These are phyloP conservation scores for Melanotaenia maccullochi DNA, from an alignment of 2,797 vertebrate genomes.

Conservation along the genomic window DNA sequence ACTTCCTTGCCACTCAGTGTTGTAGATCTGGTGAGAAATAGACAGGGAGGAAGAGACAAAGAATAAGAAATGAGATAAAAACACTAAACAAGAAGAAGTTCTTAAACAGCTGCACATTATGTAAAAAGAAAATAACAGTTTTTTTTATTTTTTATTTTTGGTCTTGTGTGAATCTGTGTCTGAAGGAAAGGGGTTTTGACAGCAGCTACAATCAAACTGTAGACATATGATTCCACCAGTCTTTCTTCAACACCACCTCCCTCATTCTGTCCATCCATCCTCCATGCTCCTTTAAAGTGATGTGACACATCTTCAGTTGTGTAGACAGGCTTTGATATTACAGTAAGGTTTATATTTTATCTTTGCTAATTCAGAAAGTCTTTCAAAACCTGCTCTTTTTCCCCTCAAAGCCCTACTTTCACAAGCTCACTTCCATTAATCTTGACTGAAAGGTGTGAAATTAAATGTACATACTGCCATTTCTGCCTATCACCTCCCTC, in stretches of 20 bases:
- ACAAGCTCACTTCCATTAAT: constrained; percentile 21
- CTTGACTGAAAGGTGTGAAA: constrained; percentile 54
- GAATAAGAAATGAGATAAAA: constrained; percentile 24
- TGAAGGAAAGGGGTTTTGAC: constrained; percentile 31
- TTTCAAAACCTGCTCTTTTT: not conserved
- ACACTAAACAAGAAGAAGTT: not conserved
- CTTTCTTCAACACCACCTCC: constrained; percentile 24
- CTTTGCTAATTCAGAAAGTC: constrained; percentile 8
- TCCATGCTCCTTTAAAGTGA: constrained; percentile 18
- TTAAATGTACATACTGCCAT: constrained; percentile 24
- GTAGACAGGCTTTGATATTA: constrained; percentile 1
- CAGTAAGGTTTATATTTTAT: constrained; percentile 1
- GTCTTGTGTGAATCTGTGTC: constrained; percentile 23
- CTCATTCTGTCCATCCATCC: constrained; percentile 24
- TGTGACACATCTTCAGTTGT: constrained; percentile 30
- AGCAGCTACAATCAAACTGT: constrained; percentile 13
- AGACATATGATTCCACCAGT: constrained; percentile 28
- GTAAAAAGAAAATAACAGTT: not conserved
- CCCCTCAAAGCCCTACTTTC: not conserved
- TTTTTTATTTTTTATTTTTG: not conserved
- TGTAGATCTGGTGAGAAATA: constrained; percentile 51
- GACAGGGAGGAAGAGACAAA: constrained; percentile 31
- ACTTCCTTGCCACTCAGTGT: constrained; percentile 56
- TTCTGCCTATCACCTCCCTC: not conserved
- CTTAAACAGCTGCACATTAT: constrained; percentile 22